Base-by-base conservation (phyloP, 2,888 invertebrate species). In the Drosophila rubida region DNA sequence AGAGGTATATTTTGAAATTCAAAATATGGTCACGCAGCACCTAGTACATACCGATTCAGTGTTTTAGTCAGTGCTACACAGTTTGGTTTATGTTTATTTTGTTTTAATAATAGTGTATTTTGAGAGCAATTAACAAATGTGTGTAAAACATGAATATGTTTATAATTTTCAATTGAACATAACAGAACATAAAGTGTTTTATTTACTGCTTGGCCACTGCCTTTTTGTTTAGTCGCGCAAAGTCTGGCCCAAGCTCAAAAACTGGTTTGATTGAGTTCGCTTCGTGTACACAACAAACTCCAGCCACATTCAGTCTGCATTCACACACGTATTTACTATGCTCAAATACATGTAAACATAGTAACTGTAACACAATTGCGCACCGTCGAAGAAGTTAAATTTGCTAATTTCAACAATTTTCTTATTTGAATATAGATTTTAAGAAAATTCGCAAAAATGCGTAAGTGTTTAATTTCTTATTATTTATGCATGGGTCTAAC, bases 201-300 rank as follows among this genome's bases (percentile, higher is more conserved):
- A 25, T 42, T 54, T 37, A 44, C 23, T 39, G 46, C n/a, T 61
- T 70, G 19, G 39, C 49, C 22, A 49, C 42, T 44, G 42, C 11
- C 16, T 44, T 60, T 64, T 54, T 53, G 44, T 37, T 60, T 30
- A 32, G 51, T 55, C 14, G 69, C 58, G 13, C 51, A 72, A 7
- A 53, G 69, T 64, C 65, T 70, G 55, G 69, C 37, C 65, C 58
- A 50, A 78, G 59, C 76, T 73, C 16, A 45, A 54, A 68, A 78
- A 81, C 76, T 75, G 79, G 82, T 78, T 78, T 81, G 41, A 74
- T 78, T 81, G 39, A 74, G 78, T 78, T 81, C 54, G 32, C 69
- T 66, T 64, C 44, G 50, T 71, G 69, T 61, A 59, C 70, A 69
- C 48, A 42, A 71, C 37, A 53, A 46, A 25, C 25, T 60, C 45